Conservation (phyloP, 1,140 invertebrate genomes). For the Helicoverpa armigera region DNA sequence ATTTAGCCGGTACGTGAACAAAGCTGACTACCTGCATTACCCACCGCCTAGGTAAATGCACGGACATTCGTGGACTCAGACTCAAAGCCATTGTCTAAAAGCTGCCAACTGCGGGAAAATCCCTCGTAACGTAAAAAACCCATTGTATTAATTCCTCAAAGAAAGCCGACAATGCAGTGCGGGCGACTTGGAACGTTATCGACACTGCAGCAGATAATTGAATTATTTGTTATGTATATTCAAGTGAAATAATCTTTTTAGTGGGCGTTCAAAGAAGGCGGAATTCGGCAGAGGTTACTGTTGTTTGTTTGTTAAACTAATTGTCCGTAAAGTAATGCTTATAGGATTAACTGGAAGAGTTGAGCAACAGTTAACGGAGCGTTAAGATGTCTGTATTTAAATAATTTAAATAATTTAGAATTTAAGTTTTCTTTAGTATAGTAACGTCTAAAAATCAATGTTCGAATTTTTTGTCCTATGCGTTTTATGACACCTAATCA, state of each 20-base stretch:
- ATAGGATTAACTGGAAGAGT: conserved; percentile 7
- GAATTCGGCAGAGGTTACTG: conserved; percentile 1
- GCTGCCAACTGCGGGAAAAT: conserved; percentile 57
- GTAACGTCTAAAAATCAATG: too few species aligned
- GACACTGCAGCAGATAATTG: conserved; percentile 59
- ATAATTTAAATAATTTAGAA: not conserved
- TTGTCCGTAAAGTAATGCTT: conserved; percentile 2
- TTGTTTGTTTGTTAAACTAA: conserved; percentile 11
- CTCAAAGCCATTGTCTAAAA: conserved; percentile 52
- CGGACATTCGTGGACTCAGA: conserved; percentile 52
- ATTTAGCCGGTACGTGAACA: not conserved
- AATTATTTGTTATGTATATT: conserved; percentile 57
- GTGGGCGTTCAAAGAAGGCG: not conserved
- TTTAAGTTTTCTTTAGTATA: too few species aligned
- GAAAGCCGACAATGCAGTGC: conserved; percentile 52
- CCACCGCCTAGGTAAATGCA: not conserved
- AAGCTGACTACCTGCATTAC: conserved; percentile 57
- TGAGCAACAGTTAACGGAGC: not conserved
- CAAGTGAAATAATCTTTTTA: conserved; percentile 51
- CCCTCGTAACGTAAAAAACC: conserved; percentile 54
- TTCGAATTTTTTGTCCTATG: too few species aligned
- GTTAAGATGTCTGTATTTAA: not conserved
- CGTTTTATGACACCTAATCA: too few species aligned
- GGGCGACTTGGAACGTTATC: conserved; percentile 54
- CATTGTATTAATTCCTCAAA: conserved; percentile 60